These are phyloP conservation scores for Drosophila bunnanda DNA, from an alignment of 2,888 invertebrate species.

Conservation along the genomic window DNA sequence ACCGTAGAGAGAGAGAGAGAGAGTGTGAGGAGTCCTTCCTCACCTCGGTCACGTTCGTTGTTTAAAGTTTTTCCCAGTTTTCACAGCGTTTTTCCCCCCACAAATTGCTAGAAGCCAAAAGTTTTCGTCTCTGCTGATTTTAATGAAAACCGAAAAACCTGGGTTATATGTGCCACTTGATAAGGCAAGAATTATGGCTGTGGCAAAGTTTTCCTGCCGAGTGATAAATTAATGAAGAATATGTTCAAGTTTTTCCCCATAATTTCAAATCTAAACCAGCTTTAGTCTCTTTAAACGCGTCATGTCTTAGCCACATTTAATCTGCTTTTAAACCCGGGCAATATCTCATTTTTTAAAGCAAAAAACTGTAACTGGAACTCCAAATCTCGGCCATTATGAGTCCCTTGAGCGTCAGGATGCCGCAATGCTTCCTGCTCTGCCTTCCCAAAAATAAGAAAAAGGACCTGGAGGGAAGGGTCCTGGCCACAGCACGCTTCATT, in stretches of 20 bases:
- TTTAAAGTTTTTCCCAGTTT: constrained; percentile 40
- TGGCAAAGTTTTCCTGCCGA: constrained; percentile 15
- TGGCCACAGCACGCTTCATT: constrained; percentile 60
- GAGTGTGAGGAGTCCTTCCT: constrained; percentile 16
- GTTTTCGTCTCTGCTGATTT: constrained; percentile 36
- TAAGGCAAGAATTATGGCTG: constrained; percentile 29
- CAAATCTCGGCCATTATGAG: constrained; percentile 69
- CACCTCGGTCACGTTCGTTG: constrained; percentile 50
- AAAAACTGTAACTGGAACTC: constrained; percentile 33
- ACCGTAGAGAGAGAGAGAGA: constrained; percentile 6
- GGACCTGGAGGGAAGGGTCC: constrained; percentile 8
- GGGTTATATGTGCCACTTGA: constrained; percentile 18
- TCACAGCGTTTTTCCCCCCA: constrained; percentile 11
- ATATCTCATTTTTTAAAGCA: constrained; percentile 4
- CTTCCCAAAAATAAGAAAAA: constrained; percentile 9
- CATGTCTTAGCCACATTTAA: not conserved
- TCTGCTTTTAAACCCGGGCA: not conserved
- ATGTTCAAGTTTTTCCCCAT: constrained; percentile 4
- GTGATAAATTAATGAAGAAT: constrained; percentile 27
- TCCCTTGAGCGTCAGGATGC: constrained; percentile 58
- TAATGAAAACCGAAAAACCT: constrained; percentile 36
- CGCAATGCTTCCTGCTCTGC: constrained; percentile 56
- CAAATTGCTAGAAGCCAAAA: constrained; percentile 31
- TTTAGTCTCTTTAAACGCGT: constrained; percentile 5
- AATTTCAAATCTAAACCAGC: constrained; percentile 13